Conservation (phyloP, 2,113 vertebrate genomes). For the Sorex araneus region DNA sequence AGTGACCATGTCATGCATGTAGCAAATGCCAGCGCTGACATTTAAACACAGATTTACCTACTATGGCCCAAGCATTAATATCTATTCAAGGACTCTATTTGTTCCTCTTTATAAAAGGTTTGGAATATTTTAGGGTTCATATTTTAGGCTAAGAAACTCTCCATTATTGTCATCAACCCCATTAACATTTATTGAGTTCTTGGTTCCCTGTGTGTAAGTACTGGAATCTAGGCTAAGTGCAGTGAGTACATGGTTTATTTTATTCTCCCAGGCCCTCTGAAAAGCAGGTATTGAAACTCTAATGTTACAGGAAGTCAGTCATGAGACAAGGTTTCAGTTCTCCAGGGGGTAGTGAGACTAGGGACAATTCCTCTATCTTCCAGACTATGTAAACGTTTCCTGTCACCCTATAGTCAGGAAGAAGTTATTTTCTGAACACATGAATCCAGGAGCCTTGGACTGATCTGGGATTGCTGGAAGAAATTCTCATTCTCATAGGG, state of each 20-base stretch:
- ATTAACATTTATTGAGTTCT: background rate
- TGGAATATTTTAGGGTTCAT: background rate
- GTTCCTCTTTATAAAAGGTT: background rate
- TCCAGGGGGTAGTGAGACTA: too few relatives aligned
- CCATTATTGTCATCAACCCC: background rate
- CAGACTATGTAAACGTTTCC: background rate
- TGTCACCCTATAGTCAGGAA: background rate
- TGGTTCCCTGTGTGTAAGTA: background rate
- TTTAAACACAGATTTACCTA: background rate
- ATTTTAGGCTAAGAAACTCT: background rate
- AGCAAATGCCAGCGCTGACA: background rate
- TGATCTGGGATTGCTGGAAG: background rate
- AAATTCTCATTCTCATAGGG: background rate
- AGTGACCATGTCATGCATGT: background rate
- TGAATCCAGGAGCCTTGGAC: background rate
- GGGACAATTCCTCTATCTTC: background rate
- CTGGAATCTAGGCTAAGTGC: background rate
- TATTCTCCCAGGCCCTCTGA: background rate
- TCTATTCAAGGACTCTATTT: background rate
- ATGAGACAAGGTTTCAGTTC: too few relatives aligned
- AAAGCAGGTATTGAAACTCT: background rate
- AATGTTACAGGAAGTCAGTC: background rate
- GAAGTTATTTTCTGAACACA: background rate
- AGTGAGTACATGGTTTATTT: background rate
- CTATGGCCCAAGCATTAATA: background rate